phyloP scores from a whole-genome alignment of 2,888 invertebrate species.

The Morpho helenor region DNA sequence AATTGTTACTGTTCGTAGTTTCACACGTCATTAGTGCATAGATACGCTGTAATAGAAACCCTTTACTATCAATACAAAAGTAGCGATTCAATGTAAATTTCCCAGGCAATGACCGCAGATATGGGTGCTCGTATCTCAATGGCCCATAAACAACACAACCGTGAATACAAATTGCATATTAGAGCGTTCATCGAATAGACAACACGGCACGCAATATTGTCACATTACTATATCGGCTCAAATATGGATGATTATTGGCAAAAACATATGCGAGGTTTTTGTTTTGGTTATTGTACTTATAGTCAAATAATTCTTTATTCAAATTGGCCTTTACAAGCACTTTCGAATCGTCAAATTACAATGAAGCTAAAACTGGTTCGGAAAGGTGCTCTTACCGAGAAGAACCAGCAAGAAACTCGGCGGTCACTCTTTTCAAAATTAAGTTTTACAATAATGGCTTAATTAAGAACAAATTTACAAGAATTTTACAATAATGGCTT shows the following conservation, averaged over 20 bases:
- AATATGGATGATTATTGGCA: conserved; percentile 46
- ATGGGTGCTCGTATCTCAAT: conserved; percentile 61
- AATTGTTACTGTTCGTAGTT: not conserved
- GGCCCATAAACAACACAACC: conserved; percentile 70
- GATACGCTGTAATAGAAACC: conserved; percentile 36
- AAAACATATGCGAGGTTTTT: conserved; percentile 40
- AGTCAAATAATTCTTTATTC: no score
- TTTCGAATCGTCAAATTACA: no score
- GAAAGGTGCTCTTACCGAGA: no score
- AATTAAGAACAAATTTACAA: no score
- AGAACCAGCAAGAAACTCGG: no score
- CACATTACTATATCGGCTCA: conserved; percentile 48
- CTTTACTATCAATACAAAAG: conserved; percentile 52
- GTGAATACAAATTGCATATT: conserved; percentile 77
- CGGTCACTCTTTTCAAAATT: no score
- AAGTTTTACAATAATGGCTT: no score
- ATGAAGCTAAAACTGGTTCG: no score
- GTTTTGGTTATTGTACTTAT: no score
- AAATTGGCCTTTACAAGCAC: no score
- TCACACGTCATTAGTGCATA: conserved; percentile 49
- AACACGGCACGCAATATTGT: conserved; percentile 38
- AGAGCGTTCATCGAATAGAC: conserved; percentile 51
- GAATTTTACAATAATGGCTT: no score
- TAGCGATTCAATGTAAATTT: conserved; percentile 65
- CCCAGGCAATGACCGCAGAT: conserved; percentile 51